phyloP scores from a whole-genome alignment of 2,113 vertebrate species.

The Notiomystis cincta region DNA sequence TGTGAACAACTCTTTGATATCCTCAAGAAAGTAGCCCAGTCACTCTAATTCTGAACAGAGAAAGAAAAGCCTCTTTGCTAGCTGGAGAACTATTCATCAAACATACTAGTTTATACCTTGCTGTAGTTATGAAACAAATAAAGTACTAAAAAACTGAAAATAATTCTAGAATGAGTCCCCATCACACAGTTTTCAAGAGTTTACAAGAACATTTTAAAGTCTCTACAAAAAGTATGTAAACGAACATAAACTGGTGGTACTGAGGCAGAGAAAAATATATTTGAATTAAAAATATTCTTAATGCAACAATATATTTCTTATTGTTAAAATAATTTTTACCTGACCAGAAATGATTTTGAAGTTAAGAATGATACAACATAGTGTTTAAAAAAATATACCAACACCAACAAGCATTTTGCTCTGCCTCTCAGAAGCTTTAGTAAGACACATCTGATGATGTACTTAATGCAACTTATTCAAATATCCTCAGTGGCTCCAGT shows the following conservation, averaged over 20 bases:
- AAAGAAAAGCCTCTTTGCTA: background rate
- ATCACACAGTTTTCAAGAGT: background rate
- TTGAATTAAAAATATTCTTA: background rate
- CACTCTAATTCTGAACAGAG: background rate
- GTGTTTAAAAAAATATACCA: background rate
- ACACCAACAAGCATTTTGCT: background rate
- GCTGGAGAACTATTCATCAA: background rate
- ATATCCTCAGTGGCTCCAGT: background rate
- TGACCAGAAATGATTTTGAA: background rate
- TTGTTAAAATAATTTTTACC: background rate
- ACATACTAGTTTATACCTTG: background rate
- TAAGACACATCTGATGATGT: background rate
- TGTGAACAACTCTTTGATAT: background rate
- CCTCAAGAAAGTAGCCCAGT: background rate
- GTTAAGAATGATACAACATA: background rate
- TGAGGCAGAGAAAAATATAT: background rate
- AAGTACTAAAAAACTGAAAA: background rate
- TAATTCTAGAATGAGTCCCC: background rate
- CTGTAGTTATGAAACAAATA: background rate
- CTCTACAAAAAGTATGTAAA: background rate
- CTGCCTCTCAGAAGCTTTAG: background rate
- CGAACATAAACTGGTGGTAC: background rate
- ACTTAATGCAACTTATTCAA: background rate
- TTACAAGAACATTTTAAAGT: conserved; percentile 37
- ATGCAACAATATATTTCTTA: background rate